Conservation (phyloP, 2,888 invertebrate genomes). For the Schizaphis graminum region DNA sequence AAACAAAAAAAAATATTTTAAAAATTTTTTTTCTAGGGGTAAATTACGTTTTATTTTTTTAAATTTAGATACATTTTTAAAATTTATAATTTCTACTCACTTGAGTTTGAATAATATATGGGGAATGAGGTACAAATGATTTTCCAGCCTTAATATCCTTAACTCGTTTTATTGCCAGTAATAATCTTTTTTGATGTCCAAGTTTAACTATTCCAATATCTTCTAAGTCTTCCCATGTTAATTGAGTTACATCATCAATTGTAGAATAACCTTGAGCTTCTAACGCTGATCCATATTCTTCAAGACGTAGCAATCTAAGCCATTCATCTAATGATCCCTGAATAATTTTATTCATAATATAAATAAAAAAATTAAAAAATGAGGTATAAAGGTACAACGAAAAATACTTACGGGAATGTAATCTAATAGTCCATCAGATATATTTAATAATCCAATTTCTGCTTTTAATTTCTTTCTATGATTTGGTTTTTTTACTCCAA, state of each 20-base stretch:
- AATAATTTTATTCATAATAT: conserved; percentile 65
- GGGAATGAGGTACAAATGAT: conserved; percentile 69
- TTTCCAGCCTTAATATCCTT: conserved; percentile 93
- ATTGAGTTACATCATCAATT: conserved; percentile 92
- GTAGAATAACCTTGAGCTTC: conserved; percentile 94
- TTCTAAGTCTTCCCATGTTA: conserved; percentile 99
- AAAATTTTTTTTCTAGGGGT: neutral
- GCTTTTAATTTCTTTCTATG: conserved; percentile 96
- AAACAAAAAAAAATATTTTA: neutral
- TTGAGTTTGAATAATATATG: conserved; percentile 69
- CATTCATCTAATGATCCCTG: conserved; percentile 95
- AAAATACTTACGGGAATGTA: conserved; percentile 84
- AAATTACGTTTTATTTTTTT: neutral
- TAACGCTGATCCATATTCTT: conserved; percentile 92
- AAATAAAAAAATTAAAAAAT: neutral
- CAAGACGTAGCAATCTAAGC: conserved; percentile 89
- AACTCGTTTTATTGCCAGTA: conserved; percentile 95
- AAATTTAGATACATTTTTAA: neutral
- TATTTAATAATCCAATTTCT: conserved; percentile 93
- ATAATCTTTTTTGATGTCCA: conserved; percentile 98
- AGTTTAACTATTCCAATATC: conserved; percentile 94
- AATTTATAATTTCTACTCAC: conserved; percentile 68
- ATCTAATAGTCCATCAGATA: conserved; percentile 95
- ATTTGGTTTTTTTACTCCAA: conserved; percentile 94
- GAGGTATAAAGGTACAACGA: neutral